Base-by-base conservation (phyloP, 2,113 vertebrate genomes). In the Orycteropus afer region DNA sequence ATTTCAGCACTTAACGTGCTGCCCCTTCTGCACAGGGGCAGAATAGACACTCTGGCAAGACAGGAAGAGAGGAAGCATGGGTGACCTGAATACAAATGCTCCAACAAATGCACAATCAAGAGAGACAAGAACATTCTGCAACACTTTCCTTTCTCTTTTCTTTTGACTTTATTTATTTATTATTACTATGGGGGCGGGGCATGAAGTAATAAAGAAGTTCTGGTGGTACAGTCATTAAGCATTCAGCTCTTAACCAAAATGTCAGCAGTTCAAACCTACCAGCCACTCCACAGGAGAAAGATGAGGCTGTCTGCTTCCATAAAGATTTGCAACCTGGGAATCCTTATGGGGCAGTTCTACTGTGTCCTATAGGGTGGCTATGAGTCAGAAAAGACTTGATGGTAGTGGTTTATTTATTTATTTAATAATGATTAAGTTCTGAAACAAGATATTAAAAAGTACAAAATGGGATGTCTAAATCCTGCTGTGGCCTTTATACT, bases 381-480 rank as follows among this genome's bases (percentile, higher is more conserved):
- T n/a, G n/a, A n/a, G n/a, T n/a, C n/a, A n/a, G n/a, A n/a, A n/a
- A n/a, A n/a, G n/a, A n/a, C n/a, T n/a, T n/a, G n/a, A n/a, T n/a
- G n/a, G n/a, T n/a, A n/a, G n/a, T n/a, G n/a, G n/a, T n/a, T n/a
- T n/a, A n/a, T n/a, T n/a, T n/a, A n/a, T n/a, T n/a, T n/a, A n/a
- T n/a, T n/a, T 2, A 0, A 4, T 61, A 57, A 83, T 89, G 7
- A 67, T 53, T 77, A 93, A 69, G 3, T 53, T 92, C 15, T 51
- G 20, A 90, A 94, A 89, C 11, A 10, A 59, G 34, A 51, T 71
- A 55, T n/a, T 95, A 90, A 77, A 90, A 27, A 85, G 40, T 51
- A 84, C 93, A 92, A 86, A 93, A 57, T 7, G 63, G 13, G 32
- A 49, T 14, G 55, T 86, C 20, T 53, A 78, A 76, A 47, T 76